Base-by-base conservation (phyloP, 2,113 vertebrate species). In the Ploceus nigricollis region DNA sequence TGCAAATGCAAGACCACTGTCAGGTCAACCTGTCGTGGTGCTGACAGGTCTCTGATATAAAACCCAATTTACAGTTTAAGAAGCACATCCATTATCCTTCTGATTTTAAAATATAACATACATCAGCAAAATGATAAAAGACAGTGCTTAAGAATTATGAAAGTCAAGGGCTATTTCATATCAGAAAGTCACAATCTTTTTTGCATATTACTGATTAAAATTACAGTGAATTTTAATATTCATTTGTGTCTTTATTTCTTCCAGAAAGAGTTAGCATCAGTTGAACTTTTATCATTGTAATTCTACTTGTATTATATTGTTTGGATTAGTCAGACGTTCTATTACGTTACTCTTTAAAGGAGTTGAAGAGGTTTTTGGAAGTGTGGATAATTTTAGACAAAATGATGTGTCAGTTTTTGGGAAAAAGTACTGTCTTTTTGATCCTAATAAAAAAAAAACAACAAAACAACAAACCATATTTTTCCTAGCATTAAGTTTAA, bases 61-160 rank as follows among this genome's bases (percentile, higher is more conserved):
- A 98, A 98, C 98, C 97, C 98, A 98, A 98, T 98, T 98, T 98
- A 97, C 94, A 97, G 96, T 97, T 97, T 96, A 97, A 97, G 98
- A 98, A 98, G 98, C 97, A 98, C 98, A 98, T 98, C 98, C 97
- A 98, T 98, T 98, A 98, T 98, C 97, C 97, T 97, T 97, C 96
- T 45, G 96, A 96, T 98, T 98, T 98, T 98, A 98, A 98, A 98
- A 97, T 97, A 98, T 97, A 97, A 89, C 98, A 96, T 96, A 96
- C 97, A 97, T 98, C 98, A 98, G 98, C 98, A 97, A 98, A 98
- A 98, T 97, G 95, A 97, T 97, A 97, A 97, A 98, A 97, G 97
- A 96, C 98, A 98, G 97, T 97, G 87, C 97, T 98, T 97, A 97
- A 97, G 97, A 98, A 97, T 98, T 98, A 98, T 97, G 93, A 97